Base-by-base conservation (phyloP, 2,888 invertebrate species). In the Cataglyphis albicans region DNA sequence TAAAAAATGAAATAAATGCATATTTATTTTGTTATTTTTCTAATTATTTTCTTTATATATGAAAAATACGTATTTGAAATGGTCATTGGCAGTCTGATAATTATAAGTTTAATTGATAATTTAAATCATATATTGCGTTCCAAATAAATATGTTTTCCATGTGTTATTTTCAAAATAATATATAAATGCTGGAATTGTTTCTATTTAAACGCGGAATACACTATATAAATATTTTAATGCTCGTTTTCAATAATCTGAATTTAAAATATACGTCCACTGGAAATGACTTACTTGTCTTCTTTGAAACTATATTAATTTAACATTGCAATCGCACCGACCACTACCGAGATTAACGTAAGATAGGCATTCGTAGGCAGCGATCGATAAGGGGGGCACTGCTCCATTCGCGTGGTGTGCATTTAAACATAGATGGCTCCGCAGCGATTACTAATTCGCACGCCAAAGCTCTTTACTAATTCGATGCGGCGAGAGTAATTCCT, bases 381-480 rank as follows among this genome's bases (percentile, higher is more conserved):
- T 78, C 57, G 73, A 72, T 59, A 57, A 38, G n/a, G 29, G 29
- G 18, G 41, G 10, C 41, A 6, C 29, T 21, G 21, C 25, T 32
- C 32, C 32, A n/a, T 78, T 21, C 35, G 15, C n/a, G 15, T 15
- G 41, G 21, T 59, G 21, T 59, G 57, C 21, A 57, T 12, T 72
- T 73, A 72, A 73, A 72, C 18, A 59, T 25, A 80, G 59, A 32
- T 72, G 59, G 21, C 0, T 12, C 29, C 32, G 57, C 57, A 21
- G 32, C 32, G 41, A 67, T 75, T 83, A 78, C 81, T 89, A 88
- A 89, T 88, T 87, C 80, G 82, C 81, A 81, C 80, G 85, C 72
- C 82, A 52, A 52, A n/a, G 80, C 87, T 85, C 89, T 89, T 86
- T 89, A 89, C 84, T 84, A 87, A 88, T 89, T 88, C 83, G 84